Conservation (phyloP, 2,888 invertebrate genomes). For the Sinelater perroti region DNA sequence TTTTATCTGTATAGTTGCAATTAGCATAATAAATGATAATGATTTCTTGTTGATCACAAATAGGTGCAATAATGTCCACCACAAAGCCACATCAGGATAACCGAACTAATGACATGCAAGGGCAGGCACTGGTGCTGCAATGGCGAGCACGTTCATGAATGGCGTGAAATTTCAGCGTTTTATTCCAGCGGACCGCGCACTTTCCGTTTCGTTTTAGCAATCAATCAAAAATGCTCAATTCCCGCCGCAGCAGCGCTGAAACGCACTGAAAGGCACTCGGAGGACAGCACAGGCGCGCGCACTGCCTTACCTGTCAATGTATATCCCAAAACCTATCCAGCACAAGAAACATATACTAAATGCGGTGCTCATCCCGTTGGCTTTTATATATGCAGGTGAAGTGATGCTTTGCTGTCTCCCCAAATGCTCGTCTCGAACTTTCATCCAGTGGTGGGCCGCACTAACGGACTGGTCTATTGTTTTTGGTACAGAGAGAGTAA, state of each 20-base stretch:
- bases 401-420: slow-evolving; percentile 47
- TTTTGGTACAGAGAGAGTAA: slow-evolving; percentile 29
- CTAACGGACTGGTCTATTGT: slow-evolving; percentile 32
- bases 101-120: too few relatives aligned
- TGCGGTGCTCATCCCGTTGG: slow-evolving; percentile 49
- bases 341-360: slow-evolving; percentile 50
- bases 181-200: slow-evolving; percentile 1
- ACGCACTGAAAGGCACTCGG: too few relatives aligned
- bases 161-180: slow-evolving; percentile 16
- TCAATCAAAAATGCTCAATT: too few relatives aligned
- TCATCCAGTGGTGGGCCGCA: slow-evolving; percentile 24
- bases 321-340: slow-evolving; percentile 45
- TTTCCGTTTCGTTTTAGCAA: slow-evolving; percentile 14
- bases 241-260: too few relatives aligned
- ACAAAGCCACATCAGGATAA: too few relatives aligned
- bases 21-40: too few relatives aligned
- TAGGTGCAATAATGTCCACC: too few relatives aligned
- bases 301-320: slow-evolving; percentile 40
- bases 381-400: slow-evolving; percentile 51
- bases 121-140: too few relatives aligned
- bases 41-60: too few relatives aligned
- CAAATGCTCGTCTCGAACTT: slow-evolving; percentile 37
- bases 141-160: slow-evolving; percentile 19
- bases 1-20: too few relatives aligned
- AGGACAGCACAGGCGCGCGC: slow-evolving; percentile 14